Base-by-base conservation (phyloP, 2,888 invertebrate genomes). In the Ophonus ardosiacus region DNA sequence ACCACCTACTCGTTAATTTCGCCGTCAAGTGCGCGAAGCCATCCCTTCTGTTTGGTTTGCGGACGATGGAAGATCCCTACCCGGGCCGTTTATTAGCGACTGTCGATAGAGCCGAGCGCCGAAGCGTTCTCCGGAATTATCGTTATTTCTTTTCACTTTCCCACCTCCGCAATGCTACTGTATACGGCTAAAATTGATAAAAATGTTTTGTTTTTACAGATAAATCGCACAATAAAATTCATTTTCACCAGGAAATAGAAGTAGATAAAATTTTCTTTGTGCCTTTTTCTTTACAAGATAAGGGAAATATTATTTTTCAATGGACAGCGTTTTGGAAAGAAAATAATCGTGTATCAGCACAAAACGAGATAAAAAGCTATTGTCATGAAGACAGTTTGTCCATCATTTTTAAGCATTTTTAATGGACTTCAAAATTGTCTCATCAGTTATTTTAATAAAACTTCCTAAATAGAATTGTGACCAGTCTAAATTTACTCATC, bases 51-150 rank as follows among this genome's bases (percentile, higher is more conserved):
- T 74, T 82, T 74, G 74, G 83, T 82, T 38, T 68, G 38, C 8
- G 65, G 18, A 6, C 0, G 18, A 17, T 57, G 79, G 13, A 17
- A 43, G 38, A n/a, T 17, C 17, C 21, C 10, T 68, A 61, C 61
- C 31, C 57, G 40, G 83, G 76, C 83, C 83, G 83, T 83, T 83
- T 83, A 83, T 83, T 83, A 83, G 74, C 83, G 59, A 83, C 74
- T 83, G 83, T 83, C 83, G 83, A 83, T 83, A 76, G 57, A 71
- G 83, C 78, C 5, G 57, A 13, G 83, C 83, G 74, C n/a, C 40
- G 74, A 83, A 83, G 57, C 83, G 82, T 68, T 82, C 18, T 71
- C 40, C 31, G 57, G 68, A 82, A 82, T 82, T 82, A 82, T 82
- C 68, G 71, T 82, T 71, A 82, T 82, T 82, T 82, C 71, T 56